phyloP scores from a whole-genome alignment of 1,140 invertebrate genomes.

The Caenorhabditis remanei region DNA sequence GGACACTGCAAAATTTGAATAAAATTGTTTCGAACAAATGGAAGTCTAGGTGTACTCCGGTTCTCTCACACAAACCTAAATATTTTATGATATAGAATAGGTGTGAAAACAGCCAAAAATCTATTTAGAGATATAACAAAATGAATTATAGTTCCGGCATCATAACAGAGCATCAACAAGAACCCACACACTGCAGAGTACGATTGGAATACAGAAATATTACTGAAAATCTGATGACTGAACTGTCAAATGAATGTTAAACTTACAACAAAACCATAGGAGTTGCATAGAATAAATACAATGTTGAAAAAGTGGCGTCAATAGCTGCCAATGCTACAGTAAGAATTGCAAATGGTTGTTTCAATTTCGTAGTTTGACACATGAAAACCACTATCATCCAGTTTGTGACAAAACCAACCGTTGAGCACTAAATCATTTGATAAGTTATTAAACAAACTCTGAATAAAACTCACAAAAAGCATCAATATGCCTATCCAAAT shows the following conservation, averaged over 20 bases:
- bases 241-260: not conserved
- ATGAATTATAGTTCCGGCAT: constrained; percentile 2
- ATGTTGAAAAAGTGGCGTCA: not conserved
- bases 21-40: not conserved
- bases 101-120: constrained; percentile 27
- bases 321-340: constrained; percentile 3
- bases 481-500: not conserved
- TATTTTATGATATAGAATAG: constrained; percentile 30
- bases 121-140: constrained; percentile 30
- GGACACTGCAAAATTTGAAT: not conserved
- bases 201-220: not conserved
- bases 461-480: not conserved
- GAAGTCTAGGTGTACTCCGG: not conserved
- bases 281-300: constrained; percentile 25
- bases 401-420: not conserved
- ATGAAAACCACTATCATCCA: constrained; percentile 23
- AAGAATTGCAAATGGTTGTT: constrained; percentile 20
- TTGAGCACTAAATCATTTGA: not conserved
- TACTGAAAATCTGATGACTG: not conserved
- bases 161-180: constrained; percentile 20
- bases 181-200: not conserved
- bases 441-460: not conserved
- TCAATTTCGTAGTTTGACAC: not conserved
- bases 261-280: constrained; percentile 31
- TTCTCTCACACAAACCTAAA: not conserved